phyloP scores from a whole-genome alignment of 2,113 vertebrate genomes.

The Fregata magnificens region DNA sequence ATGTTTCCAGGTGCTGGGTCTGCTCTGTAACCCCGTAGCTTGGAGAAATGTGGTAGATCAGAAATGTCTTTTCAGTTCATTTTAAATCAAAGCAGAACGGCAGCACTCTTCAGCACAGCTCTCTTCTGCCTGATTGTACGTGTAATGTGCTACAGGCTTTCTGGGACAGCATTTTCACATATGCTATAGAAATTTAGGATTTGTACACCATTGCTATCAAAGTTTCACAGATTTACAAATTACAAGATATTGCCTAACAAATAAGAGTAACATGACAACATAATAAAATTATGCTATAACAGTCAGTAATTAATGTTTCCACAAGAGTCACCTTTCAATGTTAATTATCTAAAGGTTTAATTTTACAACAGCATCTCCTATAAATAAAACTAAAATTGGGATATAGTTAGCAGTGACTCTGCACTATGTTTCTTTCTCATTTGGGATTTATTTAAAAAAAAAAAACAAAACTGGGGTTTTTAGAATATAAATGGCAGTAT shows the following conservation, averaged over 20 bases:
- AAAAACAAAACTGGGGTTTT: background rate
- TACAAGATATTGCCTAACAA: background rate
- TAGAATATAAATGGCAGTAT: fast-evolving
- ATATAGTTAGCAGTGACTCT: background rate
- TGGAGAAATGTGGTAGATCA: background rate
- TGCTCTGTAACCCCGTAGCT: background rate
- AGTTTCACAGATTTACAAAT: too few relatives aligned
- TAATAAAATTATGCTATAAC: background rate
- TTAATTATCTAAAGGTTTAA: background rate
- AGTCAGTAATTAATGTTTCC: background rate
- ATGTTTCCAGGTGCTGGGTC: background rate
- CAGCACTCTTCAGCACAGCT: background rate
- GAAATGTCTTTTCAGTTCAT: background rate
- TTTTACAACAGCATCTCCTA: background rate
- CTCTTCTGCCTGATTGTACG: background rate
- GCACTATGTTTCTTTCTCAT: background rate
- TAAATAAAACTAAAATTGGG: background rate
- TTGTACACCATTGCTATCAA: background rate
- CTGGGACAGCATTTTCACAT: fast-evolving
- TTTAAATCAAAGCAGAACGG: background rate
- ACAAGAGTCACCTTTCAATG: background rate
- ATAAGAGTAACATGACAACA: background rate
- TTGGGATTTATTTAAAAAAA: background rate
- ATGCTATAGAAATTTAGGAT: background rate
- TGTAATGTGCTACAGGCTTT: background rate